Percentiles rank a stretch among this genome's conserved stretches.
phyloP scores from a whole-genome alignment of 2,113 vertebrate species.

The Phaethon lepturus region DNA sequence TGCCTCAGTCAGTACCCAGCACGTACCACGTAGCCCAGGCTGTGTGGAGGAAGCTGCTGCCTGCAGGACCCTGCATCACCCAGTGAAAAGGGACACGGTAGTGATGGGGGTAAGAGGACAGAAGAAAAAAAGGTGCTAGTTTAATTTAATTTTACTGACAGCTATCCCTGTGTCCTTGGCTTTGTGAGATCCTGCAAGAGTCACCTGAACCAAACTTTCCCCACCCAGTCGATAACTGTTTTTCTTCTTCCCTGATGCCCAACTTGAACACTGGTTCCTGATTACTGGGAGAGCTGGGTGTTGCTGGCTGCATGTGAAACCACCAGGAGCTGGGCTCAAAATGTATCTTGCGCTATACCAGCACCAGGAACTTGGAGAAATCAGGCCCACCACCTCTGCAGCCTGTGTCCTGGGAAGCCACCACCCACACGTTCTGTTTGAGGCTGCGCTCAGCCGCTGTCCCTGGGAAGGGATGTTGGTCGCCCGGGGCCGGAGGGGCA shows the following conservation, averaged over 20 bases:
- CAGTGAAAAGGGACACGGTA: accelerated
- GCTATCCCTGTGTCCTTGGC: background rate
- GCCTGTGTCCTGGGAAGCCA: background rate
- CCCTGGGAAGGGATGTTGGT: background rate
- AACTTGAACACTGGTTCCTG: background rate
- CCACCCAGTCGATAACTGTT: accelerated
- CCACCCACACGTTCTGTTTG: accelerated
- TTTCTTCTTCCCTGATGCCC: background rate
- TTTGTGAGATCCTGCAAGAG: background rate
- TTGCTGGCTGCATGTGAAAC: background rate
- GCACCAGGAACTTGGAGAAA: background rate
- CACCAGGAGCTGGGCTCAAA: background rate
- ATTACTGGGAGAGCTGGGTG: background rate
- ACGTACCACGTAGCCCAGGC: background rate
- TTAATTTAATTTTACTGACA: background rate
- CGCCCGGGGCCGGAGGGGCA: background rate
- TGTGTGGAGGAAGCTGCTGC: background rate
- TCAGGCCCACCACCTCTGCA: accelerated
- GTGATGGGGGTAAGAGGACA: background rate
- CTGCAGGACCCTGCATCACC: background rate
- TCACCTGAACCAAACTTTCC: background rate
- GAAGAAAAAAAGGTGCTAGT: background rate
- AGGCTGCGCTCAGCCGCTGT: background rate
- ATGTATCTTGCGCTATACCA: background rate
- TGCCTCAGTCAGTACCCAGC: background rate